A percentile compares a stretch with the other conserved stretches of the same genome.
phyloP scores from a whole-genome alignment of 2,113 vertebrate genomes.

The Nyctereutes procyonoides region DNA sequence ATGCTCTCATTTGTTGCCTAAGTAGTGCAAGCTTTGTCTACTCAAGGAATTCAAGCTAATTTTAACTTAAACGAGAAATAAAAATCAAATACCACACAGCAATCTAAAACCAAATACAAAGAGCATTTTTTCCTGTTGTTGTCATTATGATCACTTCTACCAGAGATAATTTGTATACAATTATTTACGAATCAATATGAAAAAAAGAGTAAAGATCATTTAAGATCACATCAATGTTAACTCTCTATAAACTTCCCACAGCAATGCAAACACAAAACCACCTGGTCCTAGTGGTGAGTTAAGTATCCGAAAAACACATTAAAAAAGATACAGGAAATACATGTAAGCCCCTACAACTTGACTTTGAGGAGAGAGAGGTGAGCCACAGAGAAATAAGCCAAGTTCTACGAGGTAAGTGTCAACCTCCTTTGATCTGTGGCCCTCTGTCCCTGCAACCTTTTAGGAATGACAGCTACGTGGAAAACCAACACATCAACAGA shows the following conservation, averaged over 20 bases:
- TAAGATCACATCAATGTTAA: constrained; percentile 15
- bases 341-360: background rate
- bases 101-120: constrained; percentile 57
- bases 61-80: constrained; percentile 45
- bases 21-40: constrained; percentile 16
- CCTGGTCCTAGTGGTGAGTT: background rate
- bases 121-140: background rate
- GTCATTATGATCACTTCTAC: constrained; percentile 16
- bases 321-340: background rate
- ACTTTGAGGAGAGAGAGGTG: background rate
- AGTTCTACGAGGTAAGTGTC: background rate
- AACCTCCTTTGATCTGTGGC: background rate
- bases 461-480: constrained; percentile 9
- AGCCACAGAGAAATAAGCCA: background rate
- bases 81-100: constrained; percentile 30
- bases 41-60: constrained; percentile 51
- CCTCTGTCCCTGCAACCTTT: background rate
- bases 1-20: constrained; percentile 51
- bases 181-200: constrained; percentile 24
- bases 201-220: constrained; percentile 36
- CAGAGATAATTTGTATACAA: constrained; percentile 46
- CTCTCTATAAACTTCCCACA: constrained; percentile 15
- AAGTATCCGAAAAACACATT: background rate
- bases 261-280: constrained; percentile 9
- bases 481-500: background rate